phyloP scores from a whole-genome alignment of 2,888 invertebrate genomes.

The Drosophila leonis region DNA sequence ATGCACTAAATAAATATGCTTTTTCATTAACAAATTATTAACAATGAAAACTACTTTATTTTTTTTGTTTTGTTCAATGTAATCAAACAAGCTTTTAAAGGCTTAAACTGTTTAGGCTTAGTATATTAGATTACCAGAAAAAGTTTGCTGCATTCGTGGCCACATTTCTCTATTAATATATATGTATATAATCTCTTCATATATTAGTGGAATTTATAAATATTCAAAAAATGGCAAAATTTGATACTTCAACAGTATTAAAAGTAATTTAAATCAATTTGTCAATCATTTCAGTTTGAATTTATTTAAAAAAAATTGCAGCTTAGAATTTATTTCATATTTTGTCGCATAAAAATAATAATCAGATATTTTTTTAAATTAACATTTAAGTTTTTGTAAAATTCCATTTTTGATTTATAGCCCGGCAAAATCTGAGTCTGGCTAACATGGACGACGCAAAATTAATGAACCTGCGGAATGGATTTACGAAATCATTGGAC shows the following conservation, averaged over 20 bases:
- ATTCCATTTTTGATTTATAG: conserved; percentile 19
- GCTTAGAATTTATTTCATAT: neutral
- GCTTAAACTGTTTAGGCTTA: neutral
- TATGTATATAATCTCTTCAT: neutral
- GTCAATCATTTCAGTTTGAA: neutral
- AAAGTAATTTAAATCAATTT: neutral
- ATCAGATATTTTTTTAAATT: neutral
- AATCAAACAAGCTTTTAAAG: neutral
- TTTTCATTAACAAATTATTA: too few relatives aligned
- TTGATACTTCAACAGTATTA: neutral
- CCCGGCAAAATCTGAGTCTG: conserved; percentile 14
- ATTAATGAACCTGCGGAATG: conserved; percentile 71
- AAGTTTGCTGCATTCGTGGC: neutral
- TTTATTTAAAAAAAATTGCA: neutral
- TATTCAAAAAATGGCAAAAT: neutral
- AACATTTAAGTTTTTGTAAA: too few relatives aligned
- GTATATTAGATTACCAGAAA: neutral
- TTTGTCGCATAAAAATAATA: neutral
- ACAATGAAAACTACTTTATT: too few relatives aligned
- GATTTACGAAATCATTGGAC: conserved; percentile 65
- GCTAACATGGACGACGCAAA: conserved; percentile 66
- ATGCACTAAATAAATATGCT: too few relatives aligned
- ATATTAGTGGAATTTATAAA: neutral
- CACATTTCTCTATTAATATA: neutral
- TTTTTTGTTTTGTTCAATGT: neutral